A percentile compares a stretch with the other conserved stretches of the same genome.
Conservation (phyloP, 1,140 invertebrate genomes). For the Nasonia vitripennis region DNA sequence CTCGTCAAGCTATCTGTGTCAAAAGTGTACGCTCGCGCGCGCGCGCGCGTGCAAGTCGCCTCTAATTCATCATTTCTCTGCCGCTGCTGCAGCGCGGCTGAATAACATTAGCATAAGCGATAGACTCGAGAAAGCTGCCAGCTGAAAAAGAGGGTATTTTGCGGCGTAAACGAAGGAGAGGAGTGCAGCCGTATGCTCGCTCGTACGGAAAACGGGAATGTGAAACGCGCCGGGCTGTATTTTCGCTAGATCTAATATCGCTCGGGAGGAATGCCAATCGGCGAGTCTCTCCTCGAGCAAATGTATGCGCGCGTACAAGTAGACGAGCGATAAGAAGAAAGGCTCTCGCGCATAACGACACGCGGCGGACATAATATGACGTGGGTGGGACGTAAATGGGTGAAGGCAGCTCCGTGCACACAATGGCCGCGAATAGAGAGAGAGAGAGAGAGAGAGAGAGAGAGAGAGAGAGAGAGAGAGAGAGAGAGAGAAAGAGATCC, state of each 20-base stretch:
- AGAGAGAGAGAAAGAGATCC: background rate
- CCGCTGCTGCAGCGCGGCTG: background rate
- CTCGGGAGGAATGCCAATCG: background rate
- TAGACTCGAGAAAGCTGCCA: background rate
- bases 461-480: too few relatives aligned
- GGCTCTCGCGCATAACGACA: background rate
- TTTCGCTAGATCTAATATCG: background rate
- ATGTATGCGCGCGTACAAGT: background rate
- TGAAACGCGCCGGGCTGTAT: background rate
- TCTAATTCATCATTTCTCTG: constrained; percentile 22
- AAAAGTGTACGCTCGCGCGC: constrained; percentile 11
- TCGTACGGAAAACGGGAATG: constrained; percentile 33
- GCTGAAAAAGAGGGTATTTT: constrained; percentile 15
- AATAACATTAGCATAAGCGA: constrained; percentile 39
- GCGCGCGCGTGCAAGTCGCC: background rate
- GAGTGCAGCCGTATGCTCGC: background rate
- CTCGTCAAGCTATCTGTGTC: constrained; percentile 42
- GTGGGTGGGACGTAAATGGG: constrained; percentile 66
- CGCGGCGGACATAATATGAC: constrained; percentile 48
- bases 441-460: too few relatives aligned
- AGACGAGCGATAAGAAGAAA: background rate
- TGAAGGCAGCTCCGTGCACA: constrained; percentile 60
- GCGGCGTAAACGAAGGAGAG: constrained; percentile 3
- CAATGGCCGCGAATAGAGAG: constrained; percentile 52
- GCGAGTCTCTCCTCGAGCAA: background rate